These are phyloP conservation scores for Drosophila borborema DNA, from an alignment of 2,888 invertebrate genomes.

Conservation along the genomic window DNA sequence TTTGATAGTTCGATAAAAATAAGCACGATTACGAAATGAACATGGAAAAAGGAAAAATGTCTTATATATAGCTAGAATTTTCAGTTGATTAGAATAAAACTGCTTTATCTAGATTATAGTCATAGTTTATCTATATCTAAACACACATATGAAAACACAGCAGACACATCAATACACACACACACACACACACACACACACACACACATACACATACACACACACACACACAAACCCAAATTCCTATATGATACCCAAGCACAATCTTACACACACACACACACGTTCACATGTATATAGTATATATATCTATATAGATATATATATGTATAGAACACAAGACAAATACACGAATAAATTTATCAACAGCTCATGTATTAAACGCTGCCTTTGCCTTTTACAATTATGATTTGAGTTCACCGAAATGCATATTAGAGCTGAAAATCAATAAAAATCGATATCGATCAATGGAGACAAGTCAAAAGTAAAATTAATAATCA, in stretches of 20 bases:
- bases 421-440: slow-evolving; percentile 17
- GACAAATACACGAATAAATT: slow-evolving; percentile 9
- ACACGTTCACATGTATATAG: too few relatives aligned
- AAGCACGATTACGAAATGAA: too few relatives aligned
- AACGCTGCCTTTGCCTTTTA: slow-evolving; percentile 76
- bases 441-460: slow-evolving; percentile 3
- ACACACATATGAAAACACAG: neutral
- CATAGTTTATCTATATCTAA: neutral
- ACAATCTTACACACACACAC: slow-evolving; percentile 8
- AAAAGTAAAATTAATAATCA: neutral
- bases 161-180: too few relatives aligned
- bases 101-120: neutral
- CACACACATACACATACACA: neutral
- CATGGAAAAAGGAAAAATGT: too few relatives aligned
- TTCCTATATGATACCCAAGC: neutral
- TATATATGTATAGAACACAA: slow-evolving; percentile 8
- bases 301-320: neutral
- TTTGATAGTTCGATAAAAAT: too few relatives aligned
- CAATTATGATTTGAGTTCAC: slow-evolving; percentile 37
- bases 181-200: too few relatives aligned
- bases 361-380: slow-evolving; percentile 21
- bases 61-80: too few relatives aligned
- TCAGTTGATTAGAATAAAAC: too few relatives aligned
- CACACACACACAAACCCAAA: neutral
- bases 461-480: neutral